phyloP scores from a whole-genome alignment of 2,797 vertebrate species.

The Hippoglossus hippoglossus region DNA sequence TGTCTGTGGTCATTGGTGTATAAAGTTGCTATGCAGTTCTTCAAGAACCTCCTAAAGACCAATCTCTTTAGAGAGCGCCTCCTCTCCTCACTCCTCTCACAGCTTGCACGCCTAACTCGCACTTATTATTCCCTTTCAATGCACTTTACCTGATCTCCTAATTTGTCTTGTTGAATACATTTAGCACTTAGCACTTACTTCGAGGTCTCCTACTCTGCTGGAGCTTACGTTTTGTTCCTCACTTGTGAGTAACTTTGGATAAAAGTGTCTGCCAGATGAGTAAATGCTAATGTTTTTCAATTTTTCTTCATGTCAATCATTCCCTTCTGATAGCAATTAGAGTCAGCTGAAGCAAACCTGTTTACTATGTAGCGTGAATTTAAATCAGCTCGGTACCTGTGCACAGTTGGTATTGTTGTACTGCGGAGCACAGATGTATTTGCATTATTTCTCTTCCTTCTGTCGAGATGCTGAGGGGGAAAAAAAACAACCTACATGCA shows the following conservation, averaged over 20 bases:
- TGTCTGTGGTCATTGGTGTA: neutral
- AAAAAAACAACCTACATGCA: conserved; percentile 59
- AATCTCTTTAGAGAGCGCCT: neutral
- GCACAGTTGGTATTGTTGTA: conserved; percentile 31
- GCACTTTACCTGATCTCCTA: neutral
- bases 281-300: conserved; percentile 1
- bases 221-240: neutral
- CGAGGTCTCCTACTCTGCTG: neutral
- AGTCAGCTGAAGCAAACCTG: conserved; percentile 32
- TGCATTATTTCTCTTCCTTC: conserved; percentile 62
- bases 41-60: neutral
- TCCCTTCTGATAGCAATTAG: conserved; percentile 31
- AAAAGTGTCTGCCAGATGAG: neutral
- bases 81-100: neutral
- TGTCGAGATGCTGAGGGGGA: conserved; percentile 26
- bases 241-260: neutral
- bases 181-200: neutral
- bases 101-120: neutral
- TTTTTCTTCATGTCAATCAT: conserved; percentile 30
- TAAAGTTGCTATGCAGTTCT: neutral
- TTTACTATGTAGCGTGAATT: conserved; percentile 35
- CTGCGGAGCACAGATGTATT: conserved; percentile 67
- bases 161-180: neutral
- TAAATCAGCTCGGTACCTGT: neutral
- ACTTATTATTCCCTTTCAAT: neutral